Conservation (phyloP, 2,888 invertebrate species). For the Anaspis maculata region DNA sequence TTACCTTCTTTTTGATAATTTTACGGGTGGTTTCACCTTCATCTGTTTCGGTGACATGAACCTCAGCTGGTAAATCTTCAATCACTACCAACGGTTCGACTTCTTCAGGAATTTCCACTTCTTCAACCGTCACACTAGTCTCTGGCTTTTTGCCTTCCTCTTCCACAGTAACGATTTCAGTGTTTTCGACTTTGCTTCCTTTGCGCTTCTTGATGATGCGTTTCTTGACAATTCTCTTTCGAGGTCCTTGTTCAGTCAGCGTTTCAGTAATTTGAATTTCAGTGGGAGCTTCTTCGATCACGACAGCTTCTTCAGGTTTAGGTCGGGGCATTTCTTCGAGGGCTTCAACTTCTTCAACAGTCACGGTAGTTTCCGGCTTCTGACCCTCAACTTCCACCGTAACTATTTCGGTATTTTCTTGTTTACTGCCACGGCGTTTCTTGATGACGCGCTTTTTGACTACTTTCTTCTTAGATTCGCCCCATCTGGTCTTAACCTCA, state of each 20-base stretch:
- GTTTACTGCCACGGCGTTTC: constrained; percentile 27
- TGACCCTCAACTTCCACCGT: constrained; percentile 36
- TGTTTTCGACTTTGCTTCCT: constrained; percentile 33
- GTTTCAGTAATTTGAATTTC: constrained; percentile 19
- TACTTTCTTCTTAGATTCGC: constrained; percentile 27
- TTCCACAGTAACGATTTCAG: constrained; percentile 32
- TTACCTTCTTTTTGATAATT: constrained; percentile 28
- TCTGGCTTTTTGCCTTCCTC: constrained; percentile 34
- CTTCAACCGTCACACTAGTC: constrained; percentile 20
- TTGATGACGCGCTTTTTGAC: constrained; percentile 20
- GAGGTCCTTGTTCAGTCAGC: constrained; percentile 16
- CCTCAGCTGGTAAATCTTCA: constrained; percentile 20
- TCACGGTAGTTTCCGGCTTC: constrained; percentile 36
- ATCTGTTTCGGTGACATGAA: constrained; percentile 24
- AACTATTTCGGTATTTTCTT: constrained; percentile 27
- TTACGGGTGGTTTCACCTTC: constrained; percentile 22
- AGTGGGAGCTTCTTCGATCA: constrained; percentile 24
- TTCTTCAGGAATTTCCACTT: constrained; percentile 20
- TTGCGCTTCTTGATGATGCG: constrained; percentile 11
- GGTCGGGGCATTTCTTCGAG: constrained; percentile 22
- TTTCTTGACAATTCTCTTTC: constrained; percentile 26
- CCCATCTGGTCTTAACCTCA: constrained; percentile 20
- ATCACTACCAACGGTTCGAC: constrained; percentile 11
- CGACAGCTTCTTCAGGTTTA: constrained; percentile 34
- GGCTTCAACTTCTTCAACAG: constrained; percentile 36